Evolutionary conservation across 2,113 vertebrate genomes (phyloP), one percentile per base, ranked within the genome.

Genomic region (Trachemys scripta): DNA sequence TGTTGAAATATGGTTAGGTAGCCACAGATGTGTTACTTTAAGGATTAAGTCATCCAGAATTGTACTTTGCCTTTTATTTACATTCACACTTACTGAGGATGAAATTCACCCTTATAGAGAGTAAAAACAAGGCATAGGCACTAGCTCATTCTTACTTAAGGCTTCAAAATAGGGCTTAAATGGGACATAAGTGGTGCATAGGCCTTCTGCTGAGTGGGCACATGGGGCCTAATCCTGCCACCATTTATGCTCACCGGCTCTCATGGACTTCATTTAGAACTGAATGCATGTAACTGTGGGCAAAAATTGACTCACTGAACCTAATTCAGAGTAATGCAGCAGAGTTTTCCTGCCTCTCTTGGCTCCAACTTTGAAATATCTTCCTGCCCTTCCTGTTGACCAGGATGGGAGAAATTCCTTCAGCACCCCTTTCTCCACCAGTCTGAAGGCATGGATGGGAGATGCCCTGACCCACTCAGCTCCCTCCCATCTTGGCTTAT

Each of bases 201-300:
- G 42, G 22, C n/a, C 87, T 11, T 65, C 56, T 87, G 9, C 5
- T 87, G 80, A 82, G 20, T 82, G 82, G 93, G 85, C 42, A 89
- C n/a, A 42, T 22, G n/a, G 38, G 38, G 10, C 20, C n/a, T 75
- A 75, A 25, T 42, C 38, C 38, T 75, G n/a, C 20, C 22, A 10
- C 16, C 10, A 11, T 20, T 24, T 75, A 0, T 59, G 79, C 85
- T 76, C 29, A 35, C 92, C 42, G 80, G 42, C 85, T 85, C 31
- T 82, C 82, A 94, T 85, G 94, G 90, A 89, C 93, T 90, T 93
- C 65, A 62, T 11, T 76, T 82, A 85, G 90, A 91, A n/a, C 0
- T 1, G 8, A 27, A 45, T 76, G 72, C 72, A 38, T 76, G 38
- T 88, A 45, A 5, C n/a, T 83, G 25, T 45, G 75, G 81, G 76